phyloP scores from a whole-genome alignment of 2,888 invertebrate species.

The Acrobasis repandana region DNA sequence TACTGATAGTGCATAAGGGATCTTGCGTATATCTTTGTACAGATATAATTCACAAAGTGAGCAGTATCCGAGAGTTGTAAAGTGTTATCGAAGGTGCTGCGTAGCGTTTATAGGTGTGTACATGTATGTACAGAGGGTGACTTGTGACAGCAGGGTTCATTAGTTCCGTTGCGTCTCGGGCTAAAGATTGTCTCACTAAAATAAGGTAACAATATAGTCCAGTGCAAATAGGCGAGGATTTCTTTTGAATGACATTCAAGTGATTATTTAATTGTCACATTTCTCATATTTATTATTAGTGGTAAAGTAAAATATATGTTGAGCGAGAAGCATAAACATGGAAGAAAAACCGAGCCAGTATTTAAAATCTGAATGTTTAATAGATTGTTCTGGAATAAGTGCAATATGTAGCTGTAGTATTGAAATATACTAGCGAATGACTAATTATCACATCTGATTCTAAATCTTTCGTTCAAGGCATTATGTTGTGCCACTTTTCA shows the following conservation, averaged over 20 bases:
- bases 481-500: conserved; percentile 48
- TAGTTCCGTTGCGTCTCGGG: conserved; percentile 25
- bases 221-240: conserved; percentile 29
- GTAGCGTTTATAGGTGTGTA: conserved; percentile 48
- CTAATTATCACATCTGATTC: conserved; percentile 21
- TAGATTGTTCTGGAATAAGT: conserved; percentile 69
- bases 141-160: conserved; percentile 60
- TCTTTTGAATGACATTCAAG: conserved; percentile 38
- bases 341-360: conserved; percentile 79
- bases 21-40: not conserved
- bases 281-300: conserved; percentile 25
- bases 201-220: conserved; percentile 22
- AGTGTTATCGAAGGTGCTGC: conserved; percentile 71
- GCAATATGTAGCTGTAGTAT: conserved; percentile 74
- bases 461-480: conserved; percentile 22
- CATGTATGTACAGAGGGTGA: conserved; percentile 54
- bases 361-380: conserved; percentile 76
- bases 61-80: conserved; percentile 57
- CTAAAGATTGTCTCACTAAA: not conserved
- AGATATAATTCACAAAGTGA: conserved; percentile 39
- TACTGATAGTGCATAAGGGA: conserved; percentile 22
- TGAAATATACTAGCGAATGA: conserved; percentile 48
- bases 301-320: conserved; percentile 35
- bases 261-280: conserved; percentile 31
- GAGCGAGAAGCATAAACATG: conserved; percentile 55